Evolutionary conservation across 92 coral and sea anemone species (phyloP), one percentile per base, ranked within the genome.

Genomic region (Micromussa lordhowensis): DNA sequence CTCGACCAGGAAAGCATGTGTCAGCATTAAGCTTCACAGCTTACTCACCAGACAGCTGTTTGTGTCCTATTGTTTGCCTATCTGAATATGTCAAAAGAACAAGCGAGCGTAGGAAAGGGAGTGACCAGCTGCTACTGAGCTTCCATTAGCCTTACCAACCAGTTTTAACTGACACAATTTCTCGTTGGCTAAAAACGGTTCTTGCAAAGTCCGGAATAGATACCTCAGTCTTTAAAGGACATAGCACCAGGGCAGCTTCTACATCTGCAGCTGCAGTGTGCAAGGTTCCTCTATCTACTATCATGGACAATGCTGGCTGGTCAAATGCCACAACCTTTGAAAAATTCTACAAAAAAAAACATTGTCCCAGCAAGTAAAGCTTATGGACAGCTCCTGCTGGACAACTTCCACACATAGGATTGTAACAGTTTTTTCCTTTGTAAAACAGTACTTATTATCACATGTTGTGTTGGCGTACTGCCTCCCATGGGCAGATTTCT

Each of bases 281-380:
- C 38, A 35, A 35, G 38, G 38, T 35, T 35, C 38, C 38, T 35
- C 4, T 35, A 4, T 35, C 38, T 38, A 68, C 86, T 48, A 85
- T 85, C 88, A 44, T 85, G 88, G 81, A 40, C 48, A 85, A 73
- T 51, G 82, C 88, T 1, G 81, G 54, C 81, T 85, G 88, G 88
- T 72, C 88, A 15, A 53, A 74, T 85, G 88, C 88, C 28, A 49
- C 63, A 73, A 85, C 77, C 4, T 68, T 82, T 40, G 77, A 64
- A 30, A 66, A 9, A 68, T 76, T 73, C 49, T 85, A 40, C 86
- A n/a, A 66, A 28, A 28, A 68, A 38, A 68, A 78, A 78, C 58
- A 81, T 81, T 64, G 75, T 81, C 75, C 53, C 75, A 31, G 74
- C 75, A 61, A 81, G 85, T 61, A 81, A 61, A 81, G 75, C 75